Conservation (phyloP, 92 coral and sea anemone species). For the Phenganax stokvisi region DNA sequence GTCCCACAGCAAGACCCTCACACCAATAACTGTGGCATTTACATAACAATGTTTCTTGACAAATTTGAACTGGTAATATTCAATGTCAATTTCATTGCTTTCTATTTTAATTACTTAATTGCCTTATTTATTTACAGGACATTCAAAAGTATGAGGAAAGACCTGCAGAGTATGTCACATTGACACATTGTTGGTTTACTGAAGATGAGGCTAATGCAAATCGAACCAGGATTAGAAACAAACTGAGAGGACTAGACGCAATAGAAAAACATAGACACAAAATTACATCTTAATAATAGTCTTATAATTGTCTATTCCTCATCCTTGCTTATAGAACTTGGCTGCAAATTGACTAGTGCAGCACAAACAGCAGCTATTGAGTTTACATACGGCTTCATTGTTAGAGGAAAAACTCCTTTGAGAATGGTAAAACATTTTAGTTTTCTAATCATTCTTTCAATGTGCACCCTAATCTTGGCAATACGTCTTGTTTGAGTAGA, state of each 20-base stretch:
- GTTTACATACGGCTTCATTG: background rate
- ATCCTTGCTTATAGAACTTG: background rate
- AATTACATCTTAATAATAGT: no score
- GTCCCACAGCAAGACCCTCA: slow-evolving; percentile 43
- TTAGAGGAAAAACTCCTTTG: background rate
- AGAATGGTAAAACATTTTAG: slow-evolving; percentile 51
- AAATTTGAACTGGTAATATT: slow-evolving; percentile 46
- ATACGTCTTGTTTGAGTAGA: slow-evolving; percentile 49
- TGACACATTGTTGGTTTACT: slow-evolving; percentile 2
- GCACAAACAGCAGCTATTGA: background rate
- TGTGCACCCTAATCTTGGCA: slow-evolving; percentile 62
- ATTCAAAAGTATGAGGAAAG: background rate
- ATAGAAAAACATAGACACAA: background rate
- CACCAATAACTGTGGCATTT: slow-evolving; percentile 60
- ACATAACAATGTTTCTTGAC: slow-evolving; percentile 48
- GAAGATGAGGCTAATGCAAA: background rate
- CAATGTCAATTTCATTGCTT: background rate
- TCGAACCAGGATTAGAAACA: background rate
- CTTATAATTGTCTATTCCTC: background rate
- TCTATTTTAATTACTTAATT: background rate
- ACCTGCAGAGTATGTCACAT: background rate
- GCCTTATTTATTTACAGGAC: background rate
- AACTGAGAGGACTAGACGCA: background rate
- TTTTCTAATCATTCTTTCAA: slow-evolving; percentile 61
- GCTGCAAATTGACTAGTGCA: background rate